Conservation (phyloP, 2,888 invertebrate species). For the Megalurothrips usitatus region DNA sequence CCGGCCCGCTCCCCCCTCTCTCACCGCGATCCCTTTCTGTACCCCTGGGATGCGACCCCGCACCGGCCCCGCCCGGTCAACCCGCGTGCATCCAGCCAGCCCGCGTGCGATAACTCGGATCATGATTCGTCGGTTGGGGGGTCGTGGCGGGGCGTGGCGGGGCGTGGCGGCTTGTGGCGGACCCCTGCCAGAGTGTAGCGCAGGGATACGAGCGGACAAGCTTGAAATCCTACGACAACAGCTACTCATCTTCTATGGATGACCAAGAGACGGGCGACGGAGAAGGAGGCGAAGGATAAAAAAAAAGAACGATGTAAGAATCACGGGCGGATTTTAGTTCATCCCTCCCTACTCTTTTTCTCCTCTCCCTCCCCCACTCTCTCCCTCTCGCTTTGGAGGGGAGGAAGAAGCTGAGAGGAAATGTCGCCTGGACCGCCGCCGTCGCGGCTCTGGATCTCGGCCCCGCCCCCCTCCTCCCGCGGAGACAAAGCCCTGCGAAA, state of each 20-base stretch:
- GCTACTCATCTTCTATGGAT: slow-evolving; percentile 17
- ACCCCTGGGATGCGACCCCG: background rate
- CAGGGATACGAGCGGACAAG: too few species aligned
- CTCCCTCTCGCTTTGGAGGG: background rate
- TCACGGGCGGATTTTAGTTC: background rate
- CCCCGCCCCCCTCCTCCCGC: too few species aligned
- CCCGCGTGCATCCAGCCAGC: background rate
- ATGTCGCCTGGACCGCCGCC: too few species aligned
- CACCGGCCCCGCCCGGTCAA: background rate
- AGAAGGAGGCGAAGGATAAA: background rate
- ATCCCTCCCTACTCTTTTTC: background rate
- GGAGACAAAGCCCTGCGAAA: too few species aligned
- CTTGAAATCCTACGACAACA: background rate
- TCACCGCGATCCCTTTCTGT: background rate
- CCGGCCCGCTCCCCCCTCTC: background rate
- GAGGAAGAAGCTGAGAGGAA: too few species aligned
- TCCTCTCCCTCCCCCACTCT: background rate
- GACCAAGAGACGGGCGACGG: background rate
- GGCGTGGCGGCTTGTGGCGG: too few species aligned
- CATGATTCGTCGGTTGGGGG: background rate
- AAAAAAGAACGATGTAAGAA: too few species aligned
- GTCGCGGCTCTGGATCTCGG: too few species aligned
- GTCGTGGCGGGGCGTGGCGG: too few species aligned
- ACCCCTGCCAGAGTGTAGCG: too few species aligned
- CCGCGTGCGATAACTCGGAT: slow-evolving; percentile 12